Evolutionary conservation across 2,113 vertebrate genomes (phyloP).

Genomic region (Perca fluviatilis): DNA sequence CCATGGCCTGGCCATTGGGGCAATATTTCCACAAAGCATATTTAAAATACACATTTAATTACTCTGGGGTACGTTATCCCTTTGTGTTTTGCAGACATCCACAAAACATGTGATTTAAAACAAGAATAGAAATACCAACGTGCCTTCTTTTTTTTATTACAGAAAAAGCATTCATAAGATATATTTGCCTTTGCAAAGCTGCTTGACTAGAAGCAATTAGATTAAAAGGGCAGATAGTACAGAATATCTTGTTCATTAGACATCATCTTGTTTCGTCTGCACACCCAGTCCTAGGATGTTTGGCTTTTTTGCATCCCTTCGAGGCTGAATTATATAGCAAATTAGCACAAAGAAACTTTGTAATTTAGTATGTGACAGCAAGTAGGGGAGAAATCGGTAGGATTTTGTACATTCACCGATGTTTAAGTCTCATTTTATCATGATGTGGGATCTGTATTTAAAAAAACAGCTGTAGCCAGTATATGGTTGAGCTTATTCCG

Average conservation of each 20-base stretch:
- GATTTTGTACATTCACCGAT: not conserved
- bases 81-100: conserved; percentile 15
- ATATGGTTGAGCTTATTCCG: conserved; percentile 21
- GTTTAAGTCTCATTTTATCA: not conserved
- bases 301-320: conserved; percentile 10
- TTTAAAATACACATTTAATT: conserved; percentile 28
- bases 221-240: conserved; percentile 19
- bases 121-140: not conserved
- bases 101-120: not conserved
- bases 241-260: conserved; percentile 35
- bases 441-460: not conserved
- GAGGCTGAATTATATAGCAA: conserved; percentile 12
- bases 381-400: not conserved
- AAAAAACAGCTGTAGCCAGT: not conserved
- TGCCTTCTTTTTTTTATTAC: not conserved
- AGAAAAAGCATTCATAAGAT: conserved; percentile 5
- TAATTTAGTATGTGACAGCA: conserved; percentile 1
- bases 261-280: conserved; percentile 9
- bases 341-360: conserved; percentile 19
- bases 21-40: conserved; percentile 16
- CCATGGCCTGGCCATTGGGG: not conserved
- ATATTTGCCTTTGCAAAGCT: conserved; percentile 39
- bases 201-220: conserved; percentile 19
- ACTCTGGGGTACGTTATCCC: not conserved
- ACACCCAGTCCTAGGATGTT: not conserved